Evolutionary conservation across 2,797 vertebrate genomes (phyloP).

Genomic region (Melanotaenia parkinsoni): DNA sequence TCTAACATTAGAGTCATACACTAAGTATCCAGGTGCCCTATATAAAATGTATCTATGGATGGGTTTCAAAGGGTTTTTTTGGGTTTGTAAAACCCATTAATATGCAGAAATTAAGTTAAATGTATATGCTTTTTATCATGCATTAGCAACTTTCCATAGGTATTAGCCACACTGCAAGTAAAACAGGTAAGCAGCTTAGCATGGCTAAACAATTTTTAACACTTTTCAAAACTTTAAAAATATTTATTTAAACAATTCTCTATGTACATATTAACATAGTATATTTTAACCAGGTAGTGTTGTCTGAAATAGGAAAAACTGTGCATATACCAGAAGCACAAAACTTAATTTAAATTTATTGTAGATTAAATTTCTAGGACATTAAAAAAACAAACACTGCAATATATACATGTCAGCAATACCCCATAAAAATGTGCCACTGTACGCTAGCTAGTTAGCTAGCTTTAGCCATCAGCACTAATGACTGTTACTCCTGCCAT

Average conservation of each 20-base stretch:
- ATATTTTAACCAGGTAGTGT: neutral
- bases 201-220: neutral
- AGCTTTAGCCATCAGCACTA: neutral
- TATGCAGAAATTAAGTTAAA: neutral
- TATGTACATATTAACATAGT: no score
- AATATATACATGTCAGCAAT: no score
- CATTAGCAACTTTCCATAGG: neutral
- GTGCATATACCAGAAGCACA: neutral
- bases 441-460: neutral
- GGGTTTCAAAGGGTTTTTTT: no score
- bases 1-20: neutral
- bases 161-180: neutral
- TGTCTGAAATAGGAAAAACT: neutral
- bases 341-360: neutral
- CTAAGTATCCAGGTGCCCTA: neutral
- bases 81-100: no score
- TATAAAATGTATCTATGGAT: neutral
- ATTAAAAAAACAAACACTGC: neutral
- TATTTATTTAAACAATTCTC: no score
- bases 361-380: neutral
- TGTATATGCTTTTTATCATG: neutral
- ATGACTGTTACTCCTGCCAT: neutral
- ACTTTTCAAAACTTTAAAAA: no score
- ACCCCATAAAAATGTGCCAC: neutral
- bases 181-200: neutral